Conservation (phyloP, 1,140 invertebrate genomes). For the Popillia japonica region DNA sequence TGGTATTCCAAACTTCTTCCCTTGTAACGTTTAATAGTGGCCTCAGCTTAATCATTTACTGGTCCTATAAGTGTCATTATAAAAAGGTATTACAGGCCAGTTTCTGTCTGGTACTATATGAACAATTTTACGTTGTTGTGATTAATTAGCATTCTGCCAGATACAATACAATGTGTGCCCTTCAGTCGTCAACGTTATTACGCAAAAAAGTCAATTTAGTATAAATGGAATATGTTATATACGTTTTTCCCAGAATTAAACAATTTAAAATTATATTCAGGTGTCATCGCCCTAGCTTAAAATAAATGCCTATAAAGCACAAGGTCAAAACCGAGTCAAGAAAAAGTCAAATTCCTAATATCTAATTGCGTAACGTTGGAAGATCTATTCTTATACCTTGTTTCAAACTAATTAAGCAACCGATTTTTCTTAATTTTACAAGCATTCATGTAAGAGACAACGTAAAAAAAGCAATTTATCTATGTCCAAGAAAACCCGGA, state of each 20-base stretch:
- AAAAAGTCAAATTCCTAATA: slow-evolving; percentile 6
- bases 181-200: no score
- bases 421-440: slow-evolving; percentile 13
- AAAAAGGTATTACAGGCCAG: no score
- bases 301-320: neutral
- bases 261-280: neutral
- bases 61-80: no score
- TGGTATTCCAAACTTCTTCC: no score
- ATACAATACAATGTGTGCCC: no score
- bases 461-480: slow-evolving; percentile 13
- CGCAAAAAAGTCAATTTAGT: no score
- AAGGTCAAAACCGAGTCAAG: slow-evolving; percentile 1
- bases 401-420: neutral
- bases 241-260: neutral
- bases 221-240: no score
- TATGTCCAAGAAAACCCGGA: slow-evolving; percentile 8
- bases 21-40: no score
- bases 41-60: no score
- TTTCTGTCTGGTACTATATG: no score
- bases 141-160: no score
- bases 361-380: neutral
- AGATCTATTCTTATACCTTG: neutral
- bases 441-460: neutral
- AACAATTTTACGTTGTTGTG: no score
- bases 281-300: neutral